Conservation (phyloP, 2,113 vertebrate genomes). For the Phoenicopterus ruber region DNA sequence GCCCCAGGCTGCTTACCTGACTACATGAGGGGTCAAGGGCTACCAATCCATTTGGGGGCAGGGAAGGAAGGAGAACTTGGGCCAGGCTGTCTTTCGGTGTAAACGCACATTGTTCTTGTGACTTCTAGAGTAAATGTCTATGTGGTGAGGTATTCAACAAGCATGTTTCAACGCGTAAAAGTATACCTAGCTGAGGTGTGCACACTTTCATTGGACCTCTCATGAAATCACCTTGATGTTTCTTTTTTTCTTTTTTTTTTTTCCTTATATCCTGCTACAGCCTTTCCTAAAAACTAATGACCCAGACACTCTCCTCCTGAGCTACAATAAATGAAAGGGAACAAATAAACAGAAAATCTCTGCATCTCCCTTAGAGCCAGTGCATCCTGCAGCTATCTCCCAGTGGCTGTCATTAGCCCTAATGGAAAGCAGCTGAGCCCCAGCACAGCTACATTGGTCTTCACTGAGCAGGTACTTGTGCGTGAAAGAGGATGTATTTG, state of each 20-base stretch:
- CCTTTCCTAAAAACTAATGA: slow-evolving; percentile 28
- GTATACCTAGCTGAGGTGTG: neutral
- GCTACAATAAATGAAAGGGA: slow-evolving; percentile 3
- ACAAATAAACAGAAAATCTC: slow-evolving; percentile 24
- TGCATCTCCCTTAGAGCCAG: neutral
- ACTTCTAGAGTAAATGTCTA: neutral
- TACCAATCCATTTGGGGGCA: neutral
- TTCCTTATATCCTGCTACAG: neutral
- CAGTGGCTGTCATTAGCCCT: slow-evolving; percentile 24
- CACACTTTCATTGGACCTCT: neutral
- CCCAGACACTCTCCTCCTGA: neutral
- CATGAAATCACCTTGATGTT: neutral
- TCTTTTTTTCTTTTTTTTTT: neutral
- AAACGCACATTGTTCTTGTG: neutral
- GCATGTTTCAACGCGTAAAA: neutral
- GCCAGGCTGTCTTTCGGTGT: neutral
- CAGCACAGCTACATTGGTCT: neutral
- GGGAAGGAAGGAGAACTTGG: neutral
- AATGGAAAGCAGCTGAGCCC: slow-evolving; percentile 8
- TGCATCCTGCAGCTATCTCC: neutral
- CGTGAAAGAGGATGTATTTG: neutral
- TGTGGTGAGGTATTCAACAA: neutral
- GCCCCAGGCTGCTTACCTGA: neutral
- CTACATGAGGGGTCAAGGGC: neutral
- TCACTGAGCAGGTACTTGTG: slow-evolving; percentile 2